Evolutionary conservation across 2,888 invertebrate species (phyloP), one percentile per base, ranked within the genome.

Genomic region (Drosophila tripunctata): DNA sequence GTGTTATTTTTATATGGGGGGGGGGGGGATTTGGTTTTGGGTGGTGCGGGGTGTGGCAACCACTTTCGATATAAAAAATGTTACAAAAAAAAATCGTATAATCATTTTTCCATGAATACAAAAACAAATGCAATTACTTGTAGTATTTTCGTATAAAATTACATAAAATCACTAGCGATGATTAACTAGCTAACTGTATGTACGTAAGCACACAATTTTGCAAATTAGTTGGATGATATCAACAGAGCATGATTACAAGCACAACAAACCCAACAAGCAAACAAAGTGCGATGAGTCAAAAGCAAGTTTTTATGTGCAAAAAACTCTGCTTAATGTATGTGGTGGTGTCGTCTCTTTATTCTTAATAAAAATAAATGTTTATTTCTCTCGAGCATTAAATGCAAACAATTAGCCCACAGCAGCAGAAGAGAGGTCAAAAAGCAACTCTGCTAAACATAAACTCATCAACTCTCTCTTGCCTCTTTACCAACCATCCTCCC

Each of bases 151-250:
- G 27, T 27, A 27, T 27, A 44, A 15, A 27, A 55, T 61, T 52
- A 60, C 54, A 47, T 43, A 15, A 19, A 44, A 47, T 66, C 27
- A 14, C 10, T 30, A 12, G 38, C 10, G 10, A 52, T 52, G 31
- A 52, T 30, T 52, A 41, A 45, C 17, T 52, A 30, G 41, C 21
- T 52, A 41, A 45, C 17, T 43, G 15, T 17, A 43, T 8, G 7
- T 10, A 45, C 33, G 30, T 50, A 50, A 38, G 17, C 38, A 12
- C 30, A 4, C 27, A 27, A 40, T 27, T 27, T 51, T 56, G 47
- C 30, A 56, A 56, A 56, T 56, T 38, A 15, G 21, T 56, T 30
- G 30, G 48, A 56, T 56, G 48, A 56, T 56, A 48, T 48, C 48
- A 48, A 38, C 38, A 31, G 22, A 21, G 22, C 31, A 30, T 21